Base-by-base conservation (phyloP, 2,797 vertebrate genomes). In the Gastrophryne carolinensis region DNA sequence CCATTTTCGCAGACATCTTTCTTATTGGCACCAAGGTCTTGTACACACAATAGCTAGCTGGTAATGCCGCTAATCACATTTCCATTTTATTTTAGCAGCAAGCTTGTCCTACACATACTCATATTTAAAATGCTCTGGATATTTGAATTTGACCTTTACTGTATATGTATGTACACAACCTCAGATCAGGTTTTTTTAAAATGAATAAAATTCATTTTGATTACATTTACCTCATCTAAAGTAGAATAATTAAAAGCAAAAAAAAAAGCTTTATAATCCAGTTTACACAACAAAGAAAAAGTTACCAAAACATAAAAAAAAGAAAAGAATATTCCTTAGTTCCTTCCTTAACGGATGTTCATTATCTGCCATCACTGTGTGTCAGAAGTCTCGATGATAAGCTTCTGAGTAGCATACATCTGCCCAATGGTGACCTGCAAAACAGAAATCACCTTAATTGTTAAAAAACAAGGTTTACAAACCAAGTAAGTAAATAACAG, bases 351-450 rank as follows among this genome's bases (percentile, higher is more conserved):
- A 32, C 13, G 1, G 7, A 34, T 32, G 27, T 9, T 9, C 2
- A n/a, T 30, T 66, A 19, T 6, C 21, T 5, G 5, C 17, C 23
- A 24, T 66, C 62, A 77, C 72, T 73, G 79, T 5, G 44, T 63
- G 29, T 37, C 50, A 10, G 63, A 30, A 19, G 80, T 72, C 50
- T 86, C 85, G 71, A 88, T 67, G 1, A 88, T 68, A 3, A 75
- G 83, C 75, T 79, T 84, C 72, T 87, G 80, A 35, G 79, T 27
- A 37, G 76, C 30, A 34, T 81, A 88, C 69, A 87, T 66, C 37
- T 79, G 81, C 8, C 86, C 85, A 49, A 87, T 83, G 50, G 79
- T 71, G 49, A 84, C 85, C 87, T 88, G 77, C n/a, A 75, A 72
- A 75, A 66, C 3, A 70, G 13, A 34, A 53, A 41, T 57, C 9